These are phyloP conservation scores for Limosa lapponica DNA, from an alignment of 2,797 vertebrate species.

Conservation along the genomic window DNA sequence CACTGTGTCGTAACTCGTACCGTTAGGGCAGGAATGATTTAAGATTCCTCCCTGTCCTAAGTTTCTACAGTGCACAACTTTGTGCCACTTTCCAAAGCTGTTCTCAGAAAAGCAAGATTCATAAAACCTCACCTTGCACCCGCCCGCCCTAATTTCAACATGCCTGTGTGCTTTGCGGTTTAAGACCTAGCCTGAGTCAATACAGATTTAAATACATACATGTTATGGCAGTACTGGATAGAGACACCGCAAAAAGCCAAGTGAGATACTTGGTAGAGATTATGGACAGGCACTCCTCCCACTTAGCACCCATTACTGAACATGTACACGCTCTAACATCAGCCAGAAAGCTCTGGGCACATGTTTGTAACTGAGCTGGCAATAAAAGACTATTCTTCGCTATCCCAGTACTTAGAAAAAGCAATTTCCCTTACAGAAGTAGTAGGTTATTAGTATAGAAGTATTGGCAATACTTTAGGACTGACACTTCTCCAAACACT, in stretches of 20 bases:
- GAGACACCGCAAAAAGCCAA: not conserved
- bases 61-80: not conserved
- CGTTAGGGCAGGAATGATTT: not conserved
- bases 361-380: not conserved
- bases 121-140: not conserved
- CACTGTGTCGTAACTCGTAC: not conserved
- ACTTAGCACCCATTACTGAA: not conserved
- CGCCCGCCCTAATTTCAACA: not conserved
- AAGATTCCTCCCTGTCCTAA: not conserved
- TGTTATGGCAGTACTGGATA: not conserved
- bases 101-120: not conserved
- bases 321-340: not conserved
- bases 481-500: not conserved
- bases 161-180: not conserved
- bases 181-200: not conserved
- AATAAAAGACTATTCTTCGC: not conserved
- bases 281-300: not conserved
- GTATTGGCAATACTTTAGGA: not conserved
- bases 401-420: not conserved
- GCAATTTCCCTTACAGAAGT: not conserved
- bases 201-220: not conserved
- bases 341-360: not conserved
- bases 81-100: not conserved
- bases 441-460: not conserved
- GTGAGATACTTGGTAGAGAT: conserved; percentile 17